Base-by-base conservation (phyloP, 1,140 invertebrate genomes). In the Adelges cooleyi region DNA sequence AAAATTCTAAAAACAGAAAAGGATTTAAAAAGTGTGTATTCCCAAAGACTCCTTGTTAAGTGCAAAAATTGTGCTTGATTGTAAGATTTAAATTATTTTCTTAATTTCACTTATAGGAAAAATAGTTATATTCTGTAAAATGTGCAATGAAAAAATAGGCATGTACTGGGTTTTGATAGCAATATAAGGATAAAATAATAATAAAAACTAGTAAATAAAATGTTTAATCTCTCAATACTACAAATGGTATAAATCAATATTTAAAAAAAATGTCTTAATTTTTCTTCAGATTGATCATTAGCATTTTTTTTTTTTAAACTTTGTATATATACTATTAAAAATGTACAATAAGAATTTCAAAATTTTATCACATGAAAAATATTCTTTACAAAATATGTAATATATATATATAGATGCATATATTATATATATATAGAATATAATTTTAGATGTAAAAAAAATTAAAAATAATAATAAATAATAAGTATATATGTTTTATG, bases 211-310 rank as follows among this genome's bases (percentile, higher is more conserved):
- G 10, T 17, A 42, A 27, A 48, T 62, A 46, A 11, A 33, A n/a
- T 33, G 13, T 62, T 48, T 62, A 62, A 62, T 62, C 44, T 29
- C 15, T 62, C 56, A 48, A 62, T 62, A 46, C 54, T 59, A 59
- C 56, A 62, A 62, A 29, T 20, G 15, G n/a, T 59, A 54, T 23
- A 62, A 33, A 46, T 53, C 44, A 48, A 48, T 15, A 33, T 33
- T 48, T 29, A 48, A 33, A n/a, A n/a, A n/a, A n/a, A n/a, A n/a
- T n/a, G 0, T 10, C 46, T 44, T 33, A 48, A 62, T 62, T 56
- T 23, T 23, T 13, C 27, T 44, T 46, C 44, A 44, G 17, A 62
- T 62, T 62, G 18, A 22, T 48, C 17, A 46, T 44, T 13, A 18
- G 29, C 42, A 59, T 44, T 46, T 27, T 18, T 46, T 56, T 8